phyloP scores from a whole-genome alignment of 2,797 vertebrate species.

The Lerista edwardsae region DNA sequence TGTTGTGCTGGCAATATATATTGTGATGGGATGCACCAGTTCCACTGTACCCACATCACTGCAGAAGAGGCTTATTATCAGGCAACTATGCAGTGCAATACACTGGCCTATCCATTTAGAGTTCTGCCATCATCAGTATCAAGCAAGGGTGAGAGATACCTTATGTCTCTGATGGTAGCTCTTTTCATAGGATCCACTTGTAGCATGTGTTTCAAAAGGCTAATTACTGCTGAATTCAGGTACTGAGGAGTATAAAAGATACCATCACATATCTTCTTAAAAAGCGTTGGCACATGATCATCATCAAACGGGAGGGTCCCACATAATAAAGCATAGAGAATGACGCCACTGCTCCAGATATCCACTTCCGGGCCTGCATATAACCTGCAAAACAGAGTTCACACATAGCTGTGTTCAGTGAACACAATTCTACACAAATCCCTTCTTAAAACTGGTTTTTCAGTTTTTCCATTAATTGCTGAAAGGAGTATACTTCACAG shows the following conservation, averaged over 20 bases:
- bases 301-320: conserved; percentile 97
- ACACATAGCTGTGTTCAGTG: conserved; percentile 8
- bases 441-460: background rate
- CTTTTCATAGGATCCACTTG: conserved; percentile 99
- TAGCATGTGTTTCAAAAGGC: conserved; percentile 97
- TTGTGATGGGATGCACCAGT: background rate
- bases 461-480: no score
- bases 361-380: conserved; percentile 98
- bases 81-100: background rate
- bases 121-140: background rate
- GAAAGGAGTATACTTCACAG: background rate
- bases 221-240: conserved; percentile 91
- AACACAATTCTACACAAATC: background rate
- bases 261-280: conserved; percentile 99
- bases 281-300: conserved; percentile 98
- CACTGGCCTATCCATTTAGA: background rate
- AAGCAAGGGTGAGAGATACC: conserved; percentile 75
- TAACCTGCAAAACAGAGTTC: conserved; percentile 78
- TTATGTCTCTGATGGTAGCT: conserved; percentile 96
- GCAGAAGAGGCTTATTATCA: background rate
- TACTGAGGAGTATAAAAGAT: conserved; percentile 99
- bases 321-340: conserved; percentile 96
- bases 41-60: background rate
- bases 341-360: conserved; percentile 99
- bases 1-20: background rate